phyloP scores from a whole-genome alignment of 1,140 invertebrate genomes.

The Drosophila oshimai region DNA sequence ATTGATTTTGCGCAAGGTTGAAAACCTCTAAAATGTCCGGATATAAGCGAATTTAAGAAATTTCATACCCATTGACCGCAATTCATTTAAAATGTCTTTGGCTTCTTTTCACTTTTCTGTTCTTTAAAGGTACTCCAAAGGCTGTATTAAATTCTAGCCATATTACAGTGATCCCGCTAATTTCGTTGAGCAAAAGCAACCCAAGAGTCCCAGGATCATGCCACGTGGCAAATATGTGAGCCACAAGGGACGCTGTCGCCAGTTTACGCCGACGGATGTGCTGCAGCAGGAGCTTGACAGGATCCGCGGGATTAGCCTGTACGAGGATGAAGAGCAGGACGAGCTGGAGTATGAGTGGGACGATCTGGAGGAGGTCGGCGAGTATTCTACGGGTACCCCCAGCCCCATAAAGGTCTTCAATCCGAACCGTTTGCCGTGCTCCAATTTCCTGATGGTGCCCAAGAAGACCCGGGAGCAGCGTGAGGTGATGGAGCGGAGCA shows the following conservation, averaged over 20 bases:
- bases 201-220: constrained; percentile 2
- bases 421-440: constrained; percentile 33
- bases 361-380: neutral
- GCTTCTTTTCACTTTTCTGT: too few relatives aligned
- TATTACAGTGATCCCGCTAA: too few relatives aligned
- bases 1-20: too few relatives aligned
- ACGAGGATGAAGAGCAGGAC: neutral
- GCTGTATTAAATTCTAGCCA: too few relatives aligned
- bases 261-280: constrained; percentile 47
- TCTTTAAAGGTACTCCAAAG: too few relatives aligned
- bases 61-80: too few relatives aligned
- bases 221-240: constrained; percentile 42
- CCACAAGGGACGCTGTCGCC: constrained; percentile 46
- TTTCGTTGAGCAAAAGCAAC: too few relatives aligned
- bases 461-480: neutral
- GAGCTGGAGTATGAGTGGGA: neutral
- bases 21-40: too few relatives aligned
- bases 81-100: too few relatives aligned
- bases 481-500: neutral
- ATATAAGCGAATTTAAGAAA: too few relatives aligned
- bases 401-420: constrained; percentile 42
- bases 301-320: neutral
- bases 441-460: neutral
- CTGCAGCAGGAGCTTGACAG: constrained; percentile 21
- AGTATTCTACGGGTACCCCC: neutral